A percentile compares a stretch with the other conserved stretches of the same genome.
Conservation (phyloP, 2,113 vertebrate species). For the Mesoclemmys tuberculata region DNA sequence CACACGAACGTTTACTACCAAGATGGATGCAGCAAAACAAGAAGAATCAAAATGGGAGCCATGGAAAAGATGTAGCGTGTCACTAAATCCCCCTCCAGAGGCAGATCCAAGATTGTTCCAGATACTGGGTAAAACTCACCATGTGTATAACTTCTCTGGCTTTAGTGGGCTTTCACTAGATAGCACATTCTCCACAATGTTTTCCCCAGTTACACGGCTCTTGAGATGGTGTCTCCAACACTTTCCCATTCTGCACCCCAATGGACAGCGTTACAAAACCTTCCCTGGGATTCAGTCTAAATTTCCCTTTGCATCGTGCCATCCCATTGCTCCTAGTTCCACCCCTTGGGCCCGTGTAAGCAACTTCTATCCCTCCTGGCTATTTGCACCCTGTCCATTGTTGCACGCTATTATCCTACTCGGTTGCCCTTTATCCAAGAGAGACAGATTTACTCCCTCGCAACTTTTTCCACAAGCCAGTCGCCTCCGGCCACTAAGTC, state of each 20-base stretch:
- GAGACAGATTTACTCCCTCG: not conserved
- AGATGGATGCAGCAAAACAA: not conserved
- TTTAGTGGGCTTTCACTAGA: accelerated
- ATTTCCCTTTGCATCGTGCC: not conserved
- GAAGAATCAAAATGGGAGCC: not conserved
- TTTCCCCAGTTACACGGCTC: not conserved
- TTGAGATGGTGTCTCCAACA: accelerated
- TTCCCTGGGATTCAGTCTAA: not conserved
- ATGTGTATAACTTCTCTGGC: accelerated
- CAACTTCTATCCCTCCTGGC: not conserved
- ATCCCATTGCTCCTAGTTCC: not conserved
- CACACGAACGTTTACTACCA: not conserved
- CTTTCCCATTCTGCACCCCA: not conserved
- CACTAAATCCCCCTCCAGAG: not conserved
- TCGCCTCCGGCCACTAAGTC: not conserved
- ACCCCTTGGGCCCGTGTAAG: not conserved
- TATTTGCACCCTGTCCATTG: not conserved
- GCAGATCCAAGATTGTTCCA: not conserved
- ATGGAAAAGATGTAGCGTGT: not conserved
- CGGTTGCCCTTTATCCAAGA: not conserved
- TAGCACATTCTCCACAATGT: not conserved
- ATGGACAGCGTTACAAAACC: not conserved
- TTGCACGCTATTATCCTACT: not conserved
- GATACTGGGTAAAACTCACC: not conserved
- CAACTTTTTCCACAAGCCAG: not conserved